Evolutionary conservation across 2,113 vertebrate genomes (phyloP).

Genomic region (Syngnathus scovelli): DNA sequence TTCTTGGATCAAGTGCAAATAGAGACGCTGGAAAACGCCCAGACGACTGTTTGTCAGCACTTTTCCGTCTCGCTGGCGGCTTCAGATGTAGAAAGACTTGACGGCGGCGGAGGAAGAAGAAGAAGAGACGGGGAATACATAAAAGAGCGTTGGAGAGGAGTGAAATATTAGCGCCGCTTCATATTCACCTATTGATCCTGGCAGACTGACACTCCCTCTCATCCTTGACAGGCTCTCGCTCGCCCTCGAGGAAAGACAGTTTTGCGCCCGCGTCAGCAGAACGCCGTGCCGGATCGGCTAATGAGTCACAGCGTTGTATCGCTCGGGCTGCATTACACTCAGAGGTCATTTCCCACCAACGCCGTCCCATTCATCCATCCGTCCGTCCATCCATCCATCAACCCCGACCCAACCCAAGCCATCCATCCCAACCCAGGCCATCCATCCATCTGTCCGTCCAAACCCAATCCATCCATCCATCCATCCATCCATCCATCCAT

Average conservation of each 20-base stretch:
- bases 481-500: no score
- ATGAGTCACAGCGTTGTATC: constrained; percentile 24
- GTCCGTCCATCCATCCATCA: no score
- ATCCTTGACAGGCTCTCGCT: constrained; percentile 58
- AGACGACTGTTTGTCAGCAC: constrained; percentile 65
- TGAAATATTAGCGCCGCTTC: constrained; percentile 67
- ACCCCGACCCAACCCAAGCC: no score
- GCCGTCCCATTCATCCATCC: not conserved
- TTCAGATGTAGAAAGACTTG: constrained; percentile 58
- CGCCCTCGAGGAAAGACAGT: constrained; percentile 48
- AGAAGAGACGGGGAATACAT: constrained; percentile 62
- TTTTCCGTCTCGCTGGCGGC: constrained; percentile 53
- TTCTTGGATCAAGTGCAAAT: constrained; percentile 47
- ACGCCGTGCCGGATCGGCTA: constrained; percentile 32
- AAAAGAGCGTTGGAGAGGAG: constrained; percentile 48
- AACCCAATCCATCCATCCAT: no score
- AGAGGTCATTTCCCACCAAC: not conserved
- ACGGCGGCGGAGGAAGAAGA: constrained; percentile 15
- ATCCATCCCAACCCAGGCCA: no score
- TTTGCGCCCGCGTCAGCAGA: constrained; percentile 58
- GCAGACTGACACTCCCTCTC: constrained; percentile 62
- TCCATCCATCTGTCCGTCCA: no score
- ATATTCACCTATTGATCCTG: constrained; percentile 72
- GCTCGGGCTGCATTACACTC: constrained; percentile 24
- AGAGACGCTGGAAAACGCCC: constrained; percentile 47